Evolutionary conservation across 92 coral and sea anemone genomes (phyloP), one percentile per base, ranked within the genome.

Genomic region (Diadumene lineata): DNA sequence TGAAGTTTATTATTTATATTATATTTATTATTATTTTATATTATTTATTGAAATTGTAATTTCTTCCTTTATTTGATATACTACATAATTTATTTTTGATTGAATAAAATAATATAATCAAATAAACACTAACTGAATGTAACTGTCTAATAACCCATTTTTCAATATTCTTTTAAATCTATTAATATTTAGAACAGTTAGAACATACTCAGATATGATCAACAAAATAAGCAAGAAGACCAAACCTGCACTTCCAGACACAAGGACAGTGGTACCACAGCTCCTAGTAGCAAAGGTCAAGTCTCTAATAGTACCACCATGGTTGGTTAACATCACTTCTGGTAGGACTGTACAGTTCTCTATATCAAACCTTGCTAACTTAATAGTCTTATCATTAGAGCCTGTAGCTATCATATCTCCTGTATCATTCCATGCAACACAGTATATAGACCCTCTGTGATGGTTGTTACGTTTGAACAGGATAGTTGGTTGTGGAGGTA

Each of bases 221-320:
- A 4, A 53, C 24, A 53, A 4, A 53, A 38, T 38, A 38, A 38
- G 7, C 6, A 53, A 23, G 6, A 13, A 53, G 24, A 16, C 13
- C 79, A 10, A 64, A 96, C 99, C 99, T 81, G 97, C 99, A 2
- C 99, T 97, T 48, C 99, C 99, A 22, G 99, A 96, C 30, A 93
- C 97, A 56, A 96, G 81, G 56, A 96, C 87, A 13, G 96, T 89
- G 10, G 87, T 75, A 1, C 97, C 92, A 56, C 96, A 83, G 28
- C 97, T 75, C 43, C 90, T 84, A 22, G 92, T 81, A 15, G 93
- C 99, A 82, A 96, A 96, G 1, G 93, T 79, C 79, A 96, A 43
- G 79, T 96, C 99, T 62, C 99, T 83, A 1, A 96, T 87, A 29
- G 99, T 96, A 23, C 96, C 99, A 65, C 57, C 79, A 56, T 96